These are phyloP conservation scores for Pediacus dermestoides DNA, from an alignment of 2,888 invertebrate species.

Conservation along the genomic window DNA sequence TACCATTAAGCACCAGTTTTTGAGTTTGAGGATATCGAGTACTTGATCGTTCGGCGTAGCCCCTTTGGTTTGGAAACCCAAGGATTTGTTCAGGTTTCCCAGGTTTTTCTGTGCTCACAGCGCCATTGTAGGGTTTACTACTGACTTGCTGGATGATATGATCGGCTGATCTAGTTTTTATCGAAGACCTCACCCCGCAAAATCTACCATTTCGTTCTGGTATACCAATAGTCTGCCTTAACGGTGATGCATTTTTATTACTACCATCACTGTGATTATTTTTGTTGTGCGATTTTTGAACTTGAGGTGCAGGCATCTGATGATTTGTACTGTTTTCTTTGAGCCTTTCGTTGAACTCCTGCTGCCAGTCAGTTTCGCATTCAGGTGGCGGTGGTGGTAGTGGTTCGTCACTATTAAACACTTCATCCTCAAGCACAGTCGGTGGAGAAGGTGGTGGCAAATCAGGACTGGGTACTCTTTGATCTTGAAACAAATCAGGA, in stretches of 20 bases:
- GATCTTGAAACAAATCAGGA: constrained; percentile 50
- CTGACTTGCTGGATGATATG: constrained; percentile 41
- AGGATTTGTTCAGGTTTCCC: constrained; percentile 28
- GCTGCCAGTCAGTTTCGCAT: constrained; percentile 44
- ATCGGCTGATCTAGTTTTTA: constrained; percentile 35
- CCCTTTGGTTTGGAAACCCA: constrained; percentile 39
- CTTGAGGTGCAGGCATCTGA: constrained; percentile 43
- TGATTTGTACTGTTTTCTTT: constrained; percentile 34
- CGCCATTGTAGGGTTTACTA: constrained; percentile 34
- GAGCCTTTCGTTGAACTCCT: constrained; percentile 37
- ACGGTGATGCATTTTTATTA: constrained; percentile 16
- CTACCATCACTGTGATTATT: constrained; percentile 12
- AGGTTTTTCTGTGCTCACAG: constrained; percentile 19
- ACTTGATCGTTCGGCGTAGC: constrained; percentile 50
- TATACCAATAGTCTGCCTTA: constrained; percentile 27
- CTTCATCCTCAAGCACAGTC: constrained; percentile 57
- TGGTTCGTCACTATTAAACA: constrained; percentile 60
- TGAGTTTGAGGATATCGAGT: constrained; percentile 51
- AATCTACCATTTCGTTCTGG: constrained; percentile 27
- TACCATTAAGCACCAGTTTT: constrained; percentile 51
- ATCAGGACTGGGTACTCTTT: constrained; percentile 58
- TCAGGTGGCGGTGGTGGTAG: constrained; percentile 64
- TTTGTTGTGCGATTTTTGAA: constrained; percentile 27
- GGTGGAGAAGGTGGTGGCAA: constrained; percentile 63
- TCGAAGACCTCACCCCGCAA: constrained; percentile 27